Evolutionary conservation across 2,113 vertebrate species (phyloP), one percentile per base, ranked within the genome.

Genomic region (Epinephelus fuscoguttatus): DNA sequence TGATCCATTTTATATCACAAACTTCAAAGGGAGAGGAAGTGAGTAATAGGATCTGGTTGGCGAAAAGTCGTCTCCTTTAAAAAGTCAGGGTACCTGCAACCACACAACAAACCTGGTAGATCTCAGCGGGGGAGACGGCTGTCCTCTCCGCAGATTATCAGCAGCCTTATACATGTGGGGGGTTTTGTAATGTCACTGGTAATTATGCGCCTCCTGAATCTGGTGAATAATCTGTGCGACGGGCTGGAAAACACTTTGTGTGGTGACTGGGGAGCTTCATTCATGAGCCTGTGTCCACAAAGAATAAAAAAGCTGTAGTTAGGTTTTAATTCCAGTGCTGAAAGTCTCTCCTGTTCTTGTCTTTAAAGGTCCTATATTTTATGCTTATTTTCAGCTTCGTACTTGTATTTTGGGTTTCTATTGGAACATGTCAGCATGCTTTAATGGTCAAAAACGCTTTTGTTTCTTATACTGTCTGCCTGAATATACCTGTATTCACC

Each of bases 161-260:
- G 18, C 42, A 53, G 62, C 10, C 50, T 57, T 52, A 60, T 42
- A 59, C 59, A 66, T 70, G 52, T 23, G 23, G 67, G 59, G 57
- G 47, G 60, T 75, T 37, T 74, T 85, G 64, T 70, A 68, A 68
- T 73, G 80, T 84, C 74, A 81, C 52, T 80, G 59, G 12, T 79
- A 80, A 84, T 85, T 60, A 70, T 50, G 23, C 3, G 21, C 78
- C 13, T 70, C 42, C 30, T 77, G 63, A 75, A 84, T 82, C 53
- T 47, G 55, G 60, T 47, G 60, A 73, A 76, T 81, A 71, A 75
- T 84, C 73, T 70, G 69, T 68, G 73, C 0, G 37, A 72, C 72
- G 56, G 69, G 40, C 67, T 52, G 62, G 68, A 85, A 82, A 62
- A 56, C 23, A 50, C 27, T 70, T 55, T 78, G 40, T 77, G 59